Conservation (phyloP, 2,888 invertebrate species). For the Cantharis flavilabris region DNA sequence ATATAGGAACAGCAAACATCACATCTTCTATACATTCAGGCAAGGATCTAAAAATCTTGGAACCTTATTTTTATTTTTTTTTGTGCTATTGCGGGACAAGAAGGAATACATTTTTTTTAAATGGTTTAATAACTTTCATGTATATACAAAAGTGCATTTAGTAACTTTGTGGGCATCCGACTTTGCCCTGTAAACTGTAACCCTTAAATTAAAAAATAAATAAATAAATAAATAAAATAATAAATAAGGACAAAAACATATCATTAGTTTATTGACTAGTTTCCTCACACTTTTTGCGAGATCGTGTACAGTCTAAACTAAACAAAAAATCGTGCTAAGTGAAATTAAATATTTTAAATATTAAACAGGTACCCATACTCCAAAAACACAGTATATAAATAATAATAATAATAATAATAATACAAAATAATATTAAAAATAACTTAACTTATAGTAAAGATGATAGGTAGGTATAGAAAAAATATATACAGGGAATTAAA, state of each 20-base stretch:
- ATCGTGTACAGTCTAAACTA: slow-evolving; percentile 52
- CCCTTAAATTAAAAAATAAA: slow-evolving; percentile 35
- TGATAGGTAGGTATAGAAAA: slow-evolving; percentile 19
- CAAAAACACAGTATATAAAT: slow-evolving; percentile 24
- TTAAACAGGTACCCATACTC: slow-evolving; percentile 40
- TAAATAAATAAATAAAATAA: slow-evolving; percentile 33
- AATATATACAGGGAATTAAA: slow-evolving; percentile 8
- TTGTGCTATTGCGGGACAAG: slow-evolving; percentile 50
- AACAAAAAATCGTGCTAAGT: slow-evolving; percentile 29
- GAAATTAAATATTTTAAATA: slow-evolving; percentile 37
- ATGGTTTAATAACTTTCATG: slow-evolving; percentile 12
- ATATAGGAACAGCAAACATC: slow-evolving; percentile 56
- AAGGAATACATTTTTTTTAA: slow-evolving; percentile 46
- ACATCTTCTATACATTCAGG: slow-evolving; percentile 43
- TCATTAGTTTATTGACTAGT: slow-evolving; percentile 56
- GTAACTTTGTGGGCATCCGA: slow-evolving; percentile 21
- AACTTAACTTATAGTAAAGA: slow-evolving; percentile 13
- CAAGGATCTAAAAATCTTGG: slow-evolving; percentile 48
- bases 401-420: slow-evolving; percentile 18
- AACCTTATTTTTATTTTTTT: slow-evolving; percentile 37
- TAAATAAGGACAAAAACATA: slow-evolving; percentile 34
- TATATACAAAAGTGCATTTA: slow-evolving; percentile 34
- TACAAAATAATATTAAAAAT: slow-evolving; percentile 19
- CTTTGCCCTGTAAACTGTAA: slow-evolving; percentile 43
- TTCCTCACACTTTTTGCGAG: slow-evolving; percentile 56